Percentiles rank a stretch among this genome's conserved stretches.
phyloP scores from a whole-genome alignment of 2,888 invertebrate genomes.

The Carcina quercana region DNA sequence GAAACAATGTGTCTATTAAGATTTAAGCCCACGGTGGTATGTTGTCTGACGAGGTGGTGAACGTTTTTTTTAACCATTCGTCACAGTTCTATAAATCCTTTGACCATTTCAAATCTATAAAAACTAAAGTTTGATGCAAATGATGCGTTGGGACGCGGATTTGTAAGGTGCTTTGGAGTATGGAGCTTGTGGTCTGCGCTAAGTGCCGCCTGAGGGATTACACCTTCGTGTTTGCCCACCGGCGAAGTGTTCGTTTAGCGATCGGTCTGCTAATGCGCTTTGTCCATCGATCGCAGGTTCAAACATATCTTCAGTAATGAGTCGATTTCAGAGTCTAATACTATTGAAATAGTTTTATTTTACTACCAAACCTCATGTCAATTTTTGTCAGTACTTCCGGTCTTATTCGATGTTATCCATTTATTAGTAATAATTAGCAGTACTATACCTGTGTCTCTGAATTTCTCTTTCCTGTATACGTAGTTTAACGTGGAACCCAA shows the following conservation, averaged over 20 bases:
- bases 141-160: constrained; percentile 65
- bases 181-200: constrained; percentile 58
- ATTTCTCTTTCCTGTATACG: no score
- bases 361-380: constrained; percentile 1
- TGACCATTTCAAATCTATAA: no score
- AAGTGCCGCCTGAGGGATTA: constrained; percentile 69
- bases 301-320: constrained; percentile 28
- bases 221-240: constrained; percentile 58
- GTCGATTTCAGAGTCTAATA: constrained; percentile 3
- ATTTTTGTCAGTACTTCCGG: neutral
- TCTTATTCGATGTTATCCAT: no score
- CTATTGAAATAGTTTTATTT: constrained; percentile 1
- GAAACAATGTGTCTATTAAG: no score
- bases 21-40: no score
- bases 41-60: no score
- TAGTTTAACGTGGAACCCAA: no score
- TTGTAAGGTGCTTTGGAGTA: constrained; percentile 64
- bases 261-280: constrained; percentile 56
- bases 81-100: no score
- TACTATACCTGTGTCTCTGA: neutral
- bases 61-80: no score
- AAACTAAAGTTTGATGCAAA: no score
- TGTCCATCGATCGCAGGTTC: constrained; percentile 52
- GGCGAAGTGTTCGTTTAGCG: constrained; percentile 58
- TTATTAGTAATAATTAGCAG: neutral